These are phyloP conservation scores for Electrona antarctica DNA, from an alignment of 2,113 vertebrate genomes.

Conservation along the genomic window DNA sequence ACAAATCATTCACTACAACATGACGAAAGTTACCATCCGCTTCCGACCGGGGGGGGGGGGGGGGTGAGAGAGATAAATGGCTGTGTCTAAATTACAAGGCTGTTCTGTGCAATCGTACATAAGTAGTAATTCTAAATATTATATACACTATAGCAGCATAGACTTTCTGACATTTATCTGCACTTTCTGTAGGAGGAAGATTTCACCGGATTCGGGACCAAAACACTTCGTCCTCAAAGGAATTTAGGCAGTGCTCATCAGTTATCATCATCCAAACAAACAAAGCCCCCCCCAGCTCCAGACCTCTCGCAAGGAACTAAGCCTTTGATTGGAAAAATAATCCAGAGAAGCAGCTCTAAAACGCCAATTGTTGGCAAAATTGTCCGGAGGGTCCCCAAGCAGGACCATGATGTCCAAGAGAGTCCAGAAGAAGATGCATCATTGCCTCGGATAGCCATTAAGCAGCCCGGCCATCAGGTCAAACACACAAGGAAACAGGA, in stretches of 20 bases:
- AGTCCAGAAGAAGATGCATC: slow-evolving; percentile 21
- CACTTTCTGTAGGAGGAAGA: slow-evolving; percentile 77
- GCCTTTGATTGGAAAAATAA: slow-evolving; percentile 54
- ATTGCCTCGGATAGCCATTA: slow-evolving; percentile 50
- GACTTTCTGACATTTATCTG: slow-evolving; percentile 15
- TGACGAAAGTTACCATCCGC: too few relatives aligned
- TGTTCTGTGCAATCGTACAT: background rate
- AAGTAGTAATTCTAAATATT: slow-evolving; percentile 1
- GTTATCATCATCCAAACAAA: slow-evolving; percentile 24
- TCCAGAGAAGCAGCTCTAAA: slow-evolving; percentile 49
- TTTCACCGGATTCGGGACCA: slow-evolving; percentile 84
- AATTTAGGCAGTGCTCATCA: slow-evolving; percentile 39
- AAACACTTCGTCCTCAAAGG: slow-evolving; percentile 46
- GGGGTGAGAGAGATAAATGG: too few relatives aligned
- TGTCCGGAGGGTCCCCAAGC: slow-evolving; percentile 50
- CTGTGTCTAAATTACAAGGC: too few relatives aligned
- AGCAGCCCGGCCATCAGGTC: slow-evolving; percentile 50
- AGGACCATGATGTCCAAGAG: slow-evolving; percentile 23
- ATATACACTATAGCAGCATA: background rate
- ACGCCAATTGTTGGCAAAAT: slow-evolving; percentile 55
- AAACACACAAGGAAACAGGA: slow-evolving; percentile 33
- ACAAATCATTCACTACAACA: too few relatives aligned
- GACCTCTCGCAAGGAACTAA: slow-evolving; percentile 48
- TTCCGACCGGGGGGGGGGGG: too few relatives aligned
- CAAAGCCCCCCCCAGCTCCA: slow-evolving; percentile 52